Base-by-base conservation (phyloP, 2,113 vertebrate genomes). In the Carassius gibelio region DNA sequence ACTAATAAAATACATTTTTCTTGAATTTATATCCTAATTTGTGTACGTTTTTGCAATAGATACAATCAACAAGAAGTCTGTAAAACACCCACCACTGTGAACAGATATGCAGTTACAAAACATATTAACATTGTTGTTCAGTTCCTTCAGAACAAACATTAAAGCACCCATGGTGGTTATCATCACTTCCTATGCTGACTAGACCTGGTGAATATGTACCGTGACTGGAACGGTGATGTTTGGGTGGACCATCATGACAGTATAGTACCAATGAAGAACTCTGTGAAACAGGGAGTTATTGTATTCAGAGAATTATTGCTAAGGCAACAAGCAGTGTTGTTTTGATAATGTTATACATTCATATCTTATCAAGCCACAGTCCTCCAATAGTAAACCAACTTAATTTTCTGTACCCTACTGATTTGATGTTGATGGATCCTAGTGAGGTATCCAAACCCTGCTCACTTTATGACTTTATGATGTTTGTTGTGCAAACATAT, bases 161-260 rank as follows among this genome's bases (percentile, higher is more conserved):
- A 38, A 17, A 71, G 17, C 17, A 17, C 17, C 8, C 17, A 0
- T 38, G 8, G 0, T 71, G 34, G 3, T 3, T 26, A 66, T 71
- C 68, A 71, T 71, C 34, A 38, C 1, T 21, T 36, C 66, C 66
- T 19, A 1, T 36, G 30, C 66, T 69, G 30, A 36, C 66, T 19
- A 69, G 34, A 1, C 3, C 30, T 69, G 34, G 66, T 36, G 34
- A 21, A 17, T 38, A 21, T 38, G 62, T 34, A 34, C n/a, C 3
- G 42, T 52, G 72, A 75, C 72, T 17, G 45, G n/a, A 75, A 75
- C 52, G 72, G 8, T 26, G n/a, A 75, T 75, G 66, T 69, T 69
- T 69, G 66, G 34, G 34, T 59, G 55, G 19, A 1, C 21, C 55
- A 59, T 69, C 66, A 48, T 45, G 42, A 36, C 10, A 6, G 9